phyloP scores from a whole-genome alignment of 2,113 vertebrate species.

The Rhinopomastus cyanomelas region DNA sequence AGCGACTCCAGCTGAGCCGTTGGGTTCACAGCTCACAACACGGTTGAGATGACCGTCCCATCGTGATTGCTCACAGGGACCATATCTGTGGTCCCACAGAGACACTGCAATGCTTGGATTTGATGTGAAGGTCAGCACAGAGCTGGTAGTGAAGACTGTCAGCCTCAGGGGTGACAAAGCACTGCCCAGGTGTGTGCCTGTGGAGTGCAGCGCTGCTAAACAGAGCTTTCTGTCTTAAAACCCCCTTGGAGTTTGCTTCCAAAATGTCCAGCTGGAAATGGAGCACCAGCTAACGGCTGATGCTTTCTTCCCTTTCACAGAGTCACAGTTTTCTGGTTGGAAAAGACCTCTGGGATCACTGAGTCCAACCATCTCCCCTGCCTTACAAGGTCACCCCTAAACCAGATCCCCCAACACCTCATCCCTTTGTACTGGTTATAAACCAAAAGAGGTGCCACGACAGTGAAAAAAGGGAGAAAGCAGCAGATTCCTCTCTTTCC shows the following conservation, averaged over 20 bases:
- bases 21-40: not conserved
- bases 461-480: not conserved
- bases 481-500: not conserved
- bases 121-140: slow-evolving; percentile 7
- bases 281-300: not conserved
- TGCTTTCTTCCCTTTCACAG: not conserved
- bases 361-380: no score
- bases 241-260: slow-evolving; percentile 6
- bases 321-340: no score
- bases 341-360: no score
- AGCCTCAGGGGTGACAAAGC: slow-evolving; percentile 16
- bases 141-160: not conserved
- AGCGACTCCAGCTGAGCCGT: not conserved
- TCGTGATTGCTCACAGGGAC: not conserved
- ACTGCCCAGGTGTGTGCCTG: slow-evolving; percentile 44
- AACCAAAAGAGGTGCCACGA: no score
- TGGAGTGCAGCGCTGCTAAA: slow-evolving; percentile 36
- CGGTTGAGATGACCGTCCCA: not conserved
- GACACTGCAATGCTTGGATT: slow-evolving; percentile 43
- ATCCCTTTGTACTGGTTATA: no score
- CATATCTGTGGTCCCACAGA: not conserved
- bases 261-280: not conserved
- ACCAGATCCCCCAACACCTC: no score
- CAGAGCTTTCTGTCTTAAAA: slow-evolving; percentile 21
- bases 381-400: no score